Base-by-base conservation (phyloP, 1,140 invertebrate genomes). In the Dendroctonus ponderosae region DNA sequence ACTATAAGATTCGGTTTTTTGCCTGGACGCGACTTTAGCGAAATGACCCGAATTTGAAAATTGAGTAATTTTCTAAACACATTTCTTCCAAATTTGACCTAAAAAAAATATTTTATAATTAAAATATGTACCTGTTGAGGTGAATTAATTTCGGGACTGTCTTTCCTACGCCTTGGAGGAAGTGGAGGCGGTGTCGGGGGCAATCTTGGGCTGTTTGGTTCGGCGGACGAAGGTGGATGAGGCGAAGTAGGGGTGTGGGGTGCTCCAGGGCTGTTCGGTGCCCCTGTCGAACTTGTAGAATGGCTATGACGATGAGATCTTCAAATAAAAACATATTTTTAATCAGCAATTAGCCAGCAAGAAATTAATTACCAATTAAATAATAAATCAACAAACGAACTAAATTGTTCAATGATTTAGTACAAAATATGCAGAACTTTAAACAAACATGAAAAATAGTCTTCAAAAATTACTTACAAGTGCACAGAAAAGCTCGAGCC, bases 131-230 rank as follows among this genome's bases (percentile, higher is more conserved):
- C 53, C 53, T 56, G 53, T 74, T 84, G 82, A 7, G 81, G 82
- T 49, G 82, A 83, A 66, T 68, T 75, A 14, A 77, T 79, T 66
- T 88, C 86, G 9, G 83, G 82, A 71, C 83, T 85, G 69, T 88
- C 86, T 57, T 85, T 77, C 67, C 83, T 82, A 53, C 84, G 76
- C 51, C 85, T 78, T 0, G 86, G 86, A 7, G 86, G 85, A 41
- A 87, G 76, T 14, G 86, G 85, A 2, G 85, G 62, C 77, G 81
- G 73, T 68, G 78, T 84, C 2, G 85, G 72, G 2, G 71, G 66
- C 44, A 76, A 65, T 37, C 74, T 63, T 12, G 78, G 78, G 62
- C 83, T 79, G 69, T 77, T 80, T 4, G 81, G 80, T 51, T 82
- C 81, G 14, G 80, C 77, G 11, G 80, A 78, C 0, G 78, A 77